Percentiles rank a stretch among this genome's conserved stretches.
Conservation (phyloP, 2,113 vertebrate species). For the Corythornis vintsioides region DNA sequence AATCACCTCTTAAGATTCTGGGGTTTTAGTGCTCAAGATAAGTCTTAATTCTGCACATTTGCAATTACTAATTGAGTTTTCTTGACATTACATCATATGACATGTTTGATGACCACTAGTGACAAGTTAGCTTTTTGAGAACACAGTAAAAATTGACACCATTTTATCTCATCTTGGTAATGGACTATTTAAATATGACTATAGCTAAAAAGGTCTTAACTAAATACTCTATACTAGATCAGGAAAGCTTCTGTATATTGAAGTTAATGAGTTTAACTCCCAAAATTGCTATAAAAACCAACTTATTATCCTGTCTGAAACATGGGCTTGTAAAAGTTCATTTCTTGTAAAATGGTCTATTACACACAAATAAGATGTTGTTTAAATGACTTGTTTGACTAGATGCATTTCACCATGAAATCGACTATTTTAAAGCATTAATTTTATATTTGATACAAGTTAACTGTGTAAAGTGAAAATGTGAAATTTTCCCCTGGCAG, state of each 20-base stretch:
- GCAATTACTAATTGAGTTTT: neutral
- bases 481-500: constrained; percentile 2
- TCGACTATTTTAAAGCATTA: constrained; percentile 81
- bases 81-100: neutral
- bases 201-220: constrained; percentile 2
- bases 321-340: constrained; percentile 87
- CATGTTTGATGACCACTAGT: neutral
- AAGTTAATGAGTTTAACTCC: constrained; percentile 80
- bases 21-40: neutral
- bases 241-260: constrained; percentile 55
- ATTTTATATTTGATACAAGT: constrained; percentile 69
- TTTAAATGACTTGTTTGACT: constrained; percentile 81
- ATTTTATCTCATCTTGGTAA: neutral
- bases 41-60: neutral
- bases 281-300: constrained; percentile 84
- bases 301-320: constrained; percentile 91
- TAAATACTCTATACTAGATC: neutral
- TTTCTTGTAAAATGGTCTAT: constrained; percentile 90
- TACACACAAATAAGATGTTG: constrained; percentile 83
- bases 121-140: neutral
- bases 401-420: constrained; percentile 89
- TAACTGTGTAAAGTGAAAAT: constrained; percentile 62
- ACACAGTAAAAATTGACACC: neutral
- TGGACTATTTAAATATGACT: neutral
- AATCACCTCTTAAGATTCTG: neutral